Evolutionary conservation across 2,113 vertebrate species (phyloP).

Genomic region (Gambusia affinis): DNA sequence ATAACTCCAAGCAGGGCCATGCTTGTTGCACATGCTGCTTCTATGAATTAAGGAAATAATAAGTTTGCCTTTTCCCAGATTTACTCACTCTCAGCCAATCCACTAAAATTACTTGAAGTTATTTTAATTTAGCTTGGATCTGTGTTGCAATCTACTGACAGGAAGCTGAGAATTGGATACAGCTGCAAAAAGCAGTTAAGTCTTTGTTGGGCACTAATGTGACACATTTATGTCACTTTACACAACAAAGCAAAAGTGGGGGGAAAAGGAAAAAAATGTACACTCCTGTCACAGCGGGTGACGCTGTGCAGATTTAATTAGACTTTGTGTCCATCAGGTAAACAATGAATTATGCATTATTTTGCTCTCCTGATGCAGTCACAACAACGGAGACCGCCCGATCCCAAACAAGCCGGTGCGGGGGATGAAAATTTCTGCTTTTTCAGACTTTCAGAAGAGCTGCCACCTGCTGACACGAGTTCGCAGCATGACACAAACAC

Average conservation of each 20-base stretch:
- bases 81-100: background rate
- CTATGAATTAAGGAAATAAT: background rate
- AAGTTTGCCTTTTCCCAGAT: background rate
- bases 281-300: conserved; percentile 33
- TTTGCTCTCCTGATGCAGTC: conserved; percentile 28
- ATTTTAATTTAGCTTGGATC: conserved; percentile 32
- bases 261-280: background rate
- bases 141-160: conserved; percentile 11
- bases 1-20: background rate
- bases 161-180: background rate
- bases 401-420: conserved; percentile 17
- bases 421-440: conserved; percentile 11
- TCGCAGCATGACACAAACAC: background rate
- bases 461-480: background rate
- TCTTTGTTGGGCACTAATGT: background rate
- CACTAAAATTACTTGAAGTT: conserved; percentile 8
- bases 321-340: conserved; percentile 61
- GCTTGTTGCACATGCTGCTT: conserved; percentile 2
- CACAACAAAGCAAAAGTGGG: background rate
- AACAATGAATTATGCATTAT: conserved; percentile 70
- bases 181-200: background rate
- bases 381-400: conserved; percentile 23
- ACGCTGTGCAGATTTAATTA: conserved; percentile 55
- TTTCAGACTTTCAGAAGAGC: conserved; percentile 10
- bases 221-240: conserved; percentile 34